These are phyloP conservation scores for Linurgus olivaceus DNA, from an alignment of 2,797 vertebrate species.

Conservation along the genomic window DNA sequence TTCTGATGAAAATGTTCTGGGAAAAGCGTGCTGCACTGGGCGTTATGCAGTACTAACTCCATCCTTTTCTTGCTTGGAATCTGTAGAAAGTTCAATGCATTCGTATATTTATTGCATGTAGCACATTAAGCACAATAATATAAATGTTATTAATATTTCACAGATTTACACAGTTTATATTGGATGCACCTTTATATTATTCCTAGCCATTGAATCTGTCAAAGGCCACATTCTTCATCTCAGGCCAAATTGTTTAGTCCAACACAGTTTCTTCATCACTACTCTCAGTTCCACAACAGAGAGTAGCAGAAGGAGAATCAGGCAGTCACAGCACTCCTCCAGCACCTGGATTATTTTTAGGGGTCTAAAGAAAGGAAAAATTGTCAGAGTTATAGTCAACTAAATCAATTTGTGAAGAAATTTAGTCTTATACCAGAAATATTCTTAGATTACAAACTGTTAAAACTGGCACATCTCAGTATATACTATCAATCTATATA, in stretches of 20 bases:
- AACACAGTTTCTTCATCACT: neutral
- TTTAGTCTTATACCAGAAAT: neutral
- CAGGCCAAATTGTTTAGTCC: neutral
- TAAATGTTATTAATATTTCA: neutral
- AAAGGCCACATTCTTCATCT: neutral
- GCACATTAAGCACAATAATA: neutral
- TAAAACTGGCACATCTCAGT: neutral
- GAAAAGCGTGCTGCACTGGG: neutral
- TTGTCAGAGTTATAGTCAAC: neutral
- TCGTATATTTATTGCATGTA: neutral
- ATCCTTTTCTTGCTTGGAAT: neutral
- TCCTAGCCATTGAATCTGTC: neutral
- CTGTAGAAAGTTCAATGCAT: neutral
- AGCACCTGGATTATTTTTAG: neutral
- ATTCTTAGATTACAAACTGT: neutral
- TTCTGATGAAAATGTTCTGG: neutral
- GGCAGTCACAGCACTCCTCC: neutral
- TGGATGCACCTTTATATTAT: neutral
- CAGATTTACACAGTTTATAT: neutral
- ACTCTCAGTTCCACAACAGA: neutral
- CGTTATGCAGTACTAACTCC: neutral
- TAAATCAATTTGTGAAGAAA: neutral
- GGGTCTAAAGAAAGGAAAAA: neutral
- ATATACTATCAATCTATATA: neutral
- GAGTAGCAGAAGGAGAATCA: neutral